Conservation (phyloP, 2,113 vertebrate species). For the Brachypteracias leptosomus region DNA sequence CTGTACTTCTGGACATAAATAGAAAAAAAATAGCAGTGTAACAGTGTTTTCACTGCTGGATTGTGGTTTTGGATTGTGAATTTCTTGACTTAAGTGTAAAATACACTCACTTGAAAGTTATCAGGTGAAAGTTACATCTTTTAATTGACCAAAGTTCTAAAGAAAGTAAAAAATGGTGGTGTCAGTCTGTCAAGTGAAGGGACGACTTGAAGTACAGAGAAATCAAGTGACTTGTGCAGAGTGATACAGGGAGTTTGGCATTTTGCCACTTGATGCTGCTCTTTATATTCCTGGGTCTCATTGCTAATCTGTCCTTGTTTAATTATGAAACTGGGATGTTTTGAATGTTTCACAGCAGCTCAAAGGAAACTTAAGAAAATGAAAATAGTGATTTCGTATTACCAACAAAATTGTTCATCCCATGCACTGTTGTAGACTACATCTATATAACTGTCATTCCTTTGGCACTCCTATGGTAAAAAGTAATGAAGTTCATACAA, state of each 20-base stretch:
- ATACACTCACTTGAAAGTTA: not conserved
- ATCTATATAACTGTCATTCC: not conserved
- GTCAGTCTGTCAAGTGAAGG: not conserved
- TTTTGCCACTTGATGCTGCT: not conserved
- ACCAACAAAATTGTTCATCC: not conserved
- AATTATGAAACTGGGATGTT: not conserved
- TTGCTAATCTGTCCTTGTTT: not conserved
- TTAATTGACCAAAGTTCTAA: not conserved
- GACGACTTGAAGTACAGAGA: not conserved
- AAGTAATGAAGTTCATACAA: constrained; percentile 42
- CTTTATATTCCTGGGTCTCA: not conserved
- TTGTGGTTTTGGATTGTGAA: not conserved
- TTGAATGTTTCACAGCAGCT: not conserved
- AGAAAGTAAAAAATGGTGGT: not conserved
- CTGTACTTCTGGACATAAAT: not conserved
- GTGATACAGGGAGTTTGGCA: not conserved
- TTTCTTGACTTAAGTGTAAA: not conserved
- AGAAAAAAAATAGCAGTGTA: not conserved
- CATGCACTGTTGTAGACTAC: not conserved
- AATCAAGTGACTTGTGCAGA: not conserved
- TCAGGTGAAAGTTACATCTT: not conserved
- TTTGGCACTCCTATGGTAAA: constrained; percentile 14
- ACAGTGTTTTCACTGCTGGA: not conserved
- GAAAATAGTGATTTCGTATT: not conserved
- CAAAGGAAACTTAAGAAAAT: not conserved